Conservation (phyloP, 2,113 vertebrate species). For the Catharus minimus region DNA sequence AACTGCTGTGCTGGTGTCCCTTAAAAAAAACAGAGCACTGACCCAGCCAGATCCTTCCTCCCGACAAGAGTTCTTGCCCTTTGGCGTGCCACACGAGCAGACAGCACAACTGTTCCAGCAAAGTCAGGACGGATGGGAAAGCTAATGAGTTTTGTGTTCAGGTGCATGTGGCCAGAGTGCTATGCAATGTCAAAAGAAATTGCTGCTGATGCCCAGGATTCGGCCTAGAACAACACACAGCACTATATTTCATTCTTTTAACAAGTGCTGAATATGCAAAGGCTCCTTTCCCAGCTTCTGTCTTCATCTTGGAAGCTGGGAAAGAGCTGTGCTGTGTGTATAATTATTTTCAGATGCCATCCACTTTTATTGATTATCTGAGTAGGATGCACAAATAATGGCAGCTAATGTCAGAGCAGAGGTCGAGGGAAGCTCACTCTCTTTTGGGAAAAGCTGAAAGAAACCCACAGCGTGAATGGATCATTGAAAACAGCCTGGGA, state of each 20-base stretch:
- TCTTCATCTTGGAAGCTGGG: background rate
- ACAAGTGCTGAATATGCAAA: constrained; percentile 57
- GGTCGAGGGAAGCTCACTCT: background rate
- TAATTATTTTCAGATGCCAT: constrained; percentile 39
- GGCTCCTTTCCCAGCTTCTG: constrained; percentile 57
- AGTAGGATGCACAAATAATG: background rate
- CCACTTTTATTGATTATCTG: constrained; percentile 32
- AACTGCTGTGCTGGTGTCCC: background rate
- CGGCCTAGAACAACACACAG: background rate
- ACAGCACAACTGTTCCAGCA: background rate
- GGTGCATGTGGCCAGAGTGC: background rate
- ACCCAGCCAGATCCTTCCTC: background rate
- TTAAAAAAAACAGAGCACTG: background rate
- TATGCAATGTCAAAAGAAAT: background rate
- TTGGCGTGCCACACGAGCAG: rapidly evolving
- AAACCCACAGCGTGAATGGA: background rate
- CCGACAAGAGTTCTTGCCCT: background rate
- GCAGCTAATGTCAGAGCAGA: constrained; percentile 7
- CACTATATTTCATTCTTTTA: constrained; percentile 15
- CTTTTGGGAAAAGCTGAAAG: constrained; percentile 17
- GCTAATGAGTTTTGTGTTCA: background rate
- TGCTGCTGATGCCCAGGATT: background rate
- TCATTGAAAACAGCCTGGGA: constrained; percentile 34
- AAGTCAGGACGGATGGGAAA: background rate
- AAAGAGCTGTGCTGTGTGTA: background rate